Evolutionary conservation across 2,888 invertebrate species (phyloP), one percentile per base, ranked within the genome.

Genomic region (Meteorus colon): DNA sequence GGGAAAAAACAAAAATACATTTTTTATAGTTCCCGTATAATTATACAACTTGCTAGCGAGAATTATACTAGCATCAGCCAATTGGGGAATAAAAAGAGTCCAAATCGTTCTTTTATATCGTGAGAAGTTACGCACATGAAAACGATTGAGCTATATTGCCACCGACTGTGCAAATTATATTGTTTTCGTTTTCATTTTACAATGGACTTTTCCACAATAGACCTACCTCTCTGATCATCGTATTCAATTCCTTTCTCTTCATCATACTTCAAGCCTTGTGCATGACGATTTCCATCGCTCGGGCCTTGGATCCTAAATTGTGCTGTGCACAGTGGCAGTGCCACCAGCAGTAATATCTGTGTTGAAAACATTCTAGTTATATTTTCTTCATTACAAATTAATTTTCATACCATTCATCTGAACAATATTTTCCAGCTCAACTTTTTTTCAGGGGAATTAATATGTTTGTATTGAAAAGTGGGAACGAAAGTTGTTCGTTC

Each of bases 281-380:
- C 86, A 45, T 82, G 84, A 72, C 88, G 84, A 76, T 86, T 86
- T 65, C 89, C 89, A 82, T 89, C 89, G 75, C 86, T 88, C 2
- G 89, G 86, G 8, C 89, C 89, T 77, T 87, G 84, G 71, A 89
- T 89, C 19, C 88, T 84, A 75, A 89, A 89, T 80, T 89, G 87
- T 31, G 86, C 89, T 51, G 85, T 75, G 83, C 89, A 88, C 71
- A 85, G 79, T 24, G 88, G 86, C 69, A 88, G 77, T 29, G 83
- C 80, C 71, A 82, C 78, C 68, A 89, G 27, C 16, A 87, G 73
- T 80, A 88, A 78, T 80, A 87, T 75, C 86, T 88, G 82, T 75
- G 41, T 6, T 16, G 19, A 37, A 16, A 60, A 8, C n/a, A 71
- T 27, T 10, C 4, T 27, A n/a, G 10, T 48, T 69, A n/a, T 24